Evolutionary conservation across 2,797 vertebrate species (phyloP).

Genomic region (Lateolabrax maculatus): DNA sequence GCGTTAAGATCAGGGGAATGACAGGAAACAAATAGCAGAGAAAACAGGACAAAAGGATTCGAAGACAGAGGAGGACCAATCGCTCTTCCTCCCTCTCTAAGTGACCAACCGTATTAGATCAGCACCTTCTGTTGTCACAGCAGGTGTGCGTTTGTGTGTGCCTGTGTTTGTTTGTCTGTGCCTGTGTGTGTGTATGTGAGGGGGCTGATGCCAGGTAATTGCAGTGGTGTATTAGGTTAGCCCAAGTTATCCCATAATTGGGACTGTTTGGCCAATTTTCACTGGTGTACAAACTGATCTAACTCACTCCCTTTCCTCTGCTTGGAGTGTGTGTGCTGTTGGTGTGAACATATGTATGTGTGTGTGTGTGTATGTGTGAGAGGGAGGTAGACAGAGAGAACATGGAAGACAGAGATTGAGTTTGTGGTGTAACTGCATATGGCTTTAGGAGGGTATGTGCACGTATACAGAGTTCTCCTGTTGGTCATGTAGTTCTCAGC

Average conservation of each 20-base stretch:
- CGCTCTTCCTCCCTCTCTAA: constrained; percentile 82
- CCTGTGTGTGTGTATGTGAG: constrained; percentile 40
- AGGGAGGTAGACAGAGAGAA: constrained; percentile 22
- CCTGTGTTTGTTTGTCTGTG: constrained; percentile 57
- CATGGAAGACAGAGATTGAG: constrained; percentile 39
- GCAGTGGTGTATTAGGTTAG: constrained; percentile 87
- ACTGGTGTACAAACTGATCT: constrained; percentile 87
- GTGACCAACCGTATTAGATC: constrained; percentile 88
- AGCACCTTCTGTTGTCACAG: constrained; percentile 84
- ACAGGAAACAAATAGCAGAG: constrained; percentile 73
- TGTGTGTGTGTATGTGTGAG: constrained; percentile 27
- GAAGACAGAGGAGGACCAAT: constrained; percentile 77
- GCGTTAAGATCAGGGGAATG: constrained; percentile 50
- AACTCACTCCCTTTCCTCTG: constrained; percentile 77
- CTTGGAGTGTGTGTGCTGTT: constrained; percentile 51
- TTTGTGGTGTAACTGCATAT: constrained; percentile 32
- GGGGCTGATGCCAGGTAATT: constrained; percentile 84
- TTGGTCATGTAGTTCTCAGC: not conserved
- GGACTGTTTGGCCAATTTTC: constrained; percentile 88
- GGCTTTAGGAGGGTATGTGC: constrained; percentile 15
- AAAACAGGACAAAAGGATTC: constrained; percentile 73
- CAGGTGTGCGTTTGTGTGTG: constrained; percentile 71
- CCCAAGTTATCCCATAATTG: constrained; percentile 87
- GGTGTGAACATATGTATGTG: constrained; percentile 45
- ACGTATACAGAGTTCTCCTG: constrained; percentile 16